These are phyloP conservation scores for Drosophila tropicalis DNA, from an alignment of 1,140 invertebrate genomes.

Conservation along the genomic window DNA sequence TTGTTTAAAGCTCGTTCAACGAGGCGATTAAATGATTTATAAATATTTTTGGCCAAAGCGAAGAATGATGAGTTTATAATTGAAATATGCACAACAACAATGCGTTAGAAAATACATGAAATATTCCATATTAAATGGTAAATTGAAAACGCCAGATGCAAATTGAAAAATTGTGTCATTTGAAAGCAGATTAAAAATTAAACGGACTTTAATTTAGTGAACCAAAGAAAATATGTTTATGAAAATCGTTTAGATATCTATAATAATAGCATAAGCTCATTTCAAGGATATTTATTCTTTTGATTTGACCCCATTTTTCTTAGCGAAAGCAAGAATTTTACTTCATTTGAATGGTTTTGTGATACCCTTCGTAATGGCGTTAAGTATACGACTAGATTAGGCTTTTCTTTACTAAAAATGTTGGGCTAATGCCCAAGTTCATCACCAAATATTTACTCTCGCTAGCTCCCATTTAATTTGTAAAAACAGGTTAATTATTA, in stretches of 20 bases:
- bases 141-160: too few relatives aligned
- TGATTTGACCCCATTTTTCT: too few relatives aligned
- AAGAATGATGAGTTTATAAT: constrained; percentile 7
- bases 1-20: constrained; percentile 23
- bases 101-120: neutral
- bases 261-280: constrained; percentile 20
- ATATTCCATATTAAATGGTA: neutral
- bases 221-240: constrained; percentile 3
- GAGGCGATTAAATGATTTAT: constrained; percentile 55
- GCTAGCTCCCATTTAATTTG: too few relatives aligned
- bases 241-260: neutral
- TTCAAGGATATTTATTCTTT: neutral
- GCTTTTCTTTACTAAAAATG: too few relatives aligned
- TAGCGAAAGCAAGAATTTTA: neutral
- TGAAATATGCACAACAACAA: neutral
- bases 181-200: too few relatives aligned
- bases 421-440: too few relatives aligned
- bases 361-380: too few relatives aligned
- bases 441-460: too few relatives aligned
- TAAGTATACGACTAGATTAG: too few relatives aligned
- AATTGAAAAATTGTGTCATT: too few relatives aligned
- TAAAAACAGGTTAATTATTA: too few relatives aligned
- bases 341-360: neutral
- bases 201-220: neutral
- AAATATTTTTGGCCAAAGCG: constrained; percentile 45